Base-by-base conservation (phyloP, 2,888 invertebrate species). In the Polia nebulosa region DNA sequence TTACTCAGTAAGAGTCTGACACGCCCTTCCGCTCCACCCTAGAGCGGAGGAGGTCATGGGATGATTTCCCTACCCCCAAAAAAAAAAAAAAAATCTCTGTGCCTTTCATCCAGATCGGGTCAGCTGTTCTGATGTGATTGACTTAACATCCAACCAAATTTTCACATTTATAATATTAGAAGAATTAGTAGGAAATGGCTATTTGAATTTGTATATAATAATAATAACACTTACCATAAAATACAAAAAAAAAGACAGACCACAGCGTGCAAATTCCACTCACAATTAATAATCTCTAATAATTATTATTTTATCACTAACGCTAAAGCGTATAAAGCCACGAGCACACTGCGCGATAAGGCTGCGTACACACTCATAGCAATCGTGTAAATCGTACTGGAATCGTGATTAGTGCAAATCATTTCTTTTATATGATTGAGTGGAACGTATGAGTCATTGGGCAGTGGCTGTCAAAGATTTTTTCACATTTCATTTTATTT, bases 391-490 rank as follows among this genome's bases (percentile, higher is more conserved):
- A 63, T 71, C 69, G 71, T 55, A 86, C 80, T 86, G 85, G 51
- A 67, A 45, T 51, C 74, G 44, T 56, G 80, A 85, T 85, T 83
- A 80, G 81, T 75, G 72, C 69, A 74, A 78, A 68, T 72, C 78
- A 81, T 81, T 81, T 78, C 80, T 85, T 86, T 84, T 86, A 86
- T 83, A 86, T 71, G 68, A 66, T 32, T 64, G 72, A 70, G 68
- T 56, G 74, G 70, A 68, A 67, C 39, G 72, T 25, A 44, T 81
- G 78, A 82, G 27, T 82, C 82, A 82, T n/a, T 39, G 8, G 47
- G 17, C 77, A 47, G 51, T 4, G 69, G 11, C 0, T 69, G 65
- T 78, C 85, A 85, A 85, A 74, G 34, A 61, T 82, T 15, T 17
- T 39, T 8, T 4, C n/a, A n/a, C n/a, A n/a, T 65, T 51, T 13